A percentile compares a stretch with the other conserved stretches of the same genome.
Evolutionary conservation across 2,888 invertebrate species (phyloP).

Genomic region (Nebria brevicollis): DNA sequence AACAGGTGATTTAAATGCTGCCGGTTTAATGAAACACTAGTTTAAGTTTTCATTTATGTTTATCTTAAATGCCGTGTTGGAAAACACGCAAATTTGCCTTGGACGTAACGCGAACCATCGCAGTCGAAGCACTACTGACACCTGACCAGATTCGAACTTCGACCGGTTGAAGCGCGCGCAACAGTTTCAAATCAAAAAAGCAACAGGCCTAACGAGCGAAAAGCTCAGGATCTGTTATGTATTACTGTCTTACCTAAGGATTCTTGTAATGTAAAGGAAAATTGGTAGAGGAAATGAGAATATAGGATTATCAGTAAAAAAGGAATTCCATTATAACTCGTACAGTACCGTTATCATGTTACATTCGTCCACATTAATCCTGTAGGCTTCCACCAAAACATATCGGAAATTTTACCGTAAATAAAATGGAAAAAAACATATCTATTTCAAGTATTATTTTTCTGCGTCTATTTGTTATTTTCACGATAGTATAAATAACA

Average conservation of each 20-base stretch:
- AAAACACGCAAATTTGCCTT: not conserved
- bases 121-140: slow-evolving; percentile 20
- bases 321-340: not conserved
- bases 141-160: slow-evolving; percentile 6
- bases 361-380: not conserved
- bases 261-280: not conserved
- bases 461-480: not conserved
- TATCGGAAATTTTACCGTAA: not conserved
- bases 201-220: slow-evolving; percentile 5
- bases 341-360: not conserved
- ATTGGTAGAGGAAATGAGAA: slow-evolving; percentile 4
- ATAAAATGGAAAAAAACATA: too few relatives aligned
- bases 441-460: not conserved
- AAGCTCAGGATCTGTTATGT: slow-evolving; percentile 5
- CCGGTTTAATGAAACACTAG: not conserved
- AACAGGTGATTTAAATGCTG: not conserved
- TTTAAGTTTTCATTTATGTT: not conserved
- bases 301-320: not conserved
- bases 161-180: slow-evolving; percentile 16
- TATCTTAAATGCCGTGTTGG: not conserved
- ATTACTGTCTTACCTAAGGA: not conserved
- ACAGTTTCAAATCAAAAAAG: slow-evolving; percentile 11
- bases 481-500: too few relatives aligned
- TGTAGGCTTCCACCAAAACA: not conserved
- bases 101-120: not conserved